Conservation (phyloP, 2,113 vertebrate genomes). For the Sebastes fasciatus region DNA sequence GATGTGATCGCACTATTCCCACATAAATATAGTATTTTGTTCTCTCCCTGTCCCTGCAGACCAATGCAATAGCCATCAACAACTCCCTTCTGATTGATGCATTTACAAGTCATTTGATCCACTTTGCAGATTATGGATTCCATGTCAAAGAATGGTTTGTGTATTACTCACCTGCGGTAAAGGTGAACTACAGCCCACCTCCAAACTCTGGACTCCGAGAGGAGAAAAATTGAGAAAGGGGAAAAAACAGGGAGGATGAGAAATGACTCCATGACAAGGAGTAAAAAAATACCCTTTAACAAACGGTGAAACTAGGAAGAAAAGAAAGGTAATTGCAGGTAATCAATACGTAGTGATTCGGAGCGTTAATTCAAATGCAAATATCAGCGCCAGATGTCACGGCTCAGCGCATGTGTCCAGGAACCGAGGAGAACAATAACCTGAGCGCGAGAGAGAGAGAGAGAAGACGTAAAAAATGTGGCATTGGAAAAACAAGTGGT, state of each 20-base stretch:
- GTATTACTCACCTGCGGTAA: conserved; percentile 56
- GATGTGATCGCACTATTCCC: conserved; percentile 11
- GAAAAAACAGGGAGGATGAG: conserved; percentile 31
- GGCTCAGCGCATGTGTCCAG: conserved; percentile 46
- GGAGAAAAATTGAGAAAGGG: conserved; percentile 8
- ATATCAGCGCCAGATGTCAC: conserved; percentile 64
- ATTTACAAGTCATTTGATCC: conserved; percentile 59
- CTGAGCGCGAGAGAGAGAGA: conserved; percentile 35
- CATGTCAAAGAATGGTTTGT: conserved; percentile 64
- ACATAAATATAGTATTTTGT: conserved; percentile 21
- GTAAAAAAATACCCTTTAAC: conserved; percentile 54
- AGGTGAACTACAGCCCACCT: conserved; percentile 16
- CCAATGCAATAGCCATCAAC: conserved; percentile 53
- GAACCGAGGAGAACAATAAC: conserved; percentile 49
- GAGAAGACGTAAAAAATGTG: conserved; percentile 51
- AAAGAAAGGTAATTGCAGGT: conserved; percentile 55
- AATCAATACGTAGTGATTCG: conserved; percentile 71
- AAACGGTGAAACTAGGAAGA: conserved; percentile 37
- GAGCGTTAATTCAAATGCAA: conserved; percentile 78
- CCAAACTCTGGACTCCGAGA: neutral
- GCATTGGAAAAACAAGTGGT: conserved; percentile 60
- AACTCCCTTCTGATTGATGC: conserved; percentile 52
- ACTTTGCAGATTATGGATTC: conserved; percentile 69
- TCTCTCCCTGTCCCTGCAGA: conserved; percentile 6
- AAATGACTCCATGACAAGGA: conserved; percentile 35